A percentile compares a stretch with the other conserved stretches of the same genome.
These are phyloP conservation scores for Neodon shergylaensis DNA, from an alignment of 2,113 vertebrate species.

Conservation along the genomic window DNA sequence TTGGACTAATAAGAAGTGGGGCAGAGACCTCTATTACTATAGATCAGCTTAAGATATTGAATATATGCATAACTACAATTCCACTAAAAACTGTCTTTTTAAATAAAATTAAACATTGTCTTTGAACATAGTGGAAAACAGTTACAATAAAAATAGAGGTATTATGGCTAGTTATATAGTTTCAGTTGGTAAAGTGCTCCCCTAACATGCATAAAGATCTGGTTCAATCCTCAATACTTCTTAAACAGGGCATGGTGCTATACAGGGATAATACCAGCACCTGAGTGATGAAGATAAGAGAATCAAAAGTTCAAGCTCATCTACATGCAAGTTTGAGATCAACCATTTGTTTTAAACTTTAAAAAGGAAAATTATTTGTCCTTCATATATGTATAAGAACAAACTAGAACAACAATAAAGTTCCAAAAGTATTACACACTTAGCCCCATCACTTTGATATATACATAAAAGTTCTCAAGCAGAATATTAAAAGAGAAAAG, in stretches of 20 bases:
- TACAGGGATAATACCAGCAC: neutral
- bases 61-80: neutral
- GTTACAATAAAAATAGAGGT: neutral
- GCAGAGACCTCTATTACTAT: neutral
- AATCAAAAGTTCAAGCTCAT: neutral
- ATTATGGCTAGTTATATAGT: neutral
- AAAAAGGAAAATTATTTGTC: neutral
- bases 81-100: neutral
- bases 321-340: neutral
- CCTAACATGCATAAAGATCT: neutral
- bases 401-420: neutral
- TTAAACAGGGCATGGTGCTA: neutral
- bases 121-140: neutral
- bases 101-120: neutral
- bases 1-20: constrained; percentile 15
- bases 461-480: neutral
- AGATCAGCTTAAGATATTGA: neutral
- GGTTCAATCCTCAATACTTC: neutral
- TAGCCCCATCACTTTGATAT: neutral
- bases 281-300: neutral
- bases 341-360: neutral
- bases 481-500: neutral
- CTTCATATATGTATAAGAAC: neutral
- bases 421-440: neutral
- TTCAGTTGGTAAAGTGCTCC: neutral